These are phyloP conservation scores for Falco naumanni DNA, from an alignment of 2,797 vertebrate genomes.

Conservation along the genomic window DNA sequence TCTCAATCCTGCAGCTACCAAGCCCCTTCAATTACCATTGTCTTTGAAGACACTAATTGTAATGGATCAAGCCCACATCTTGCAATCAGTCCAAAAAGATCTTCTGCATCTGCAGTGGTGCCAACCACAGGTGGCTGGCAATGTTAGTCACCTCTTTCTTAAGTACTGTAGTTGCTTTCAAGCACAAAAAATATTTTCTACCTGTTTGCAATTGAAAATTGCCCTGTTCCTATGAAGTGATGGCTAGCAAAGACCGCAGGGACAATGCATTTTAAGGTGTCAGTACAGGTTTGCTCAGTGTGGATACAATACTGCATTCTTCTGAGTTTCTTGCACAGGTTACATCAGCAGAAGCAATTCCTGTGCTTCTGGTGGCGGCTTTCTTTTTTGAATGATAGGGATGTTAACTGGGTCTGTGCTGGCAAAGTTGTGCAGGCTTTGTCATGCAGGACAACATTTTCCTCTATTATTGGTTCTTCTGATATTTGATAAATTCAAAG, in stretches of 20 bases:
- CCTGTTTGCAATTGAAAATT: background rate
- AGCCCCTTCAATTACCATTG: background rate
- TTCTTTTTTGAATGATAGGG: background rate
- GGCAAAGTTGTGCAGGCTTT: background rate
- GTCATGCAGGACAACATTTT: background rate
- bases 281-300: background rate
- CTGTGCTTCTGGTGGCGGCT: background rate
- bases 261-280: background rate
- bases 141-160: background rate
- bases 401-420: background rate
- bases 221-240: background rate
- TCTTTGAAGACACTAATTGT: background rate
- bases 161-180: background rate
- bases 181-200: background rate
- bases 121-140: background rate
- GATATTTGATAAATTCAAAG: background rate
- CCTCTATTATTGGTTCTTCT: background rate
- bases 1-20: background rate
- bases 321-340: background rate
- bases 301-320: background rate
- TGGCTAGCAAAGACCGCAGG: background rate
- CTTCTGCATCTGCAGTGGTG: background rate
- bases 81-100: background rate
- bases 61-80: background rate
- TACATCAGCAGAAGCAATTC: background rate